A percentile compares a stretch with the other conserved stretches of the same genome.
Evolutionary conservation across 2,888 invertebrate genomes (phyloP).

Genomic region (Hypselothyrea guttata): DNA sequence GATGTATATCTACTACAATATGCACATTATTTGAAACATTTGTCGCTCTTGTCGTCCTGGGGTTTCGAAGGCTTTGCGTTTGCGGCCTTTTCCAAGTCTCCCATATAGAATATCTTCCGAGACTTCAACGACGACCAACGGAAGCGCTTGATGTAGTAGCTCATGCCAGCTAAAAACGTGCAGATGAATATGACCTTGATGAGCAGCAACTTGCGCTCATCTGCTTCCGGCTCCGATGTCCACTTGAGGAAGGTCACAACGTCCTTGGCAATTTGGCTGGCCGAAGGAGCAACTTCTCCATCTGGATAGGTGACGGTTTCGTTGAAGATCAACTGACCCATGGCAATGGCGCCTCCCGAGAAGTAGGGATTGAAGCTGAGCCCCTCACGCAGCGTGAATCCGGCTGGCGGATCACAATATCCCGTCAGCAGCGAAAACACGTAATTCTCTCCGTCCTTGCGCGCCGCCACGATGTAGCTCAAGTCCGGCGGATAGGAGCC

Average conservation of each 20-base stretch:
- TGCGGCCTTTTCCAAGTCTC: conserved; percentile 79
- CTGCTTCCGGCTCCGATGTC: conserved; percentile 95
- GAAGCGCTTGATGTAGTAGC: conserved; percentile 92
- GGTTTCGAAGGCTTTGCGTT: background rate
- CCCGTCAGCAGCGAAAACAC: conserved; percentile 97
- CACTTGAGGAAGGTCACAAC: conserved; percentile 95
- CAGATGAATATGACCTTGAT: conserved; percentile 89
- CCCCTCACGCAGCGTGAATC: conserved; percentile 92
- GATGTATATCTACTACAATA: too few relatives aligned
- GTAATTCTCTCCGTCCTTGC: conserved; percentile 98
- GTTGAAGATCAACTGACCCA: conserved; percentile 95
- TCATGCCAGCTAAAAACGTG: conserved; percentile 84
- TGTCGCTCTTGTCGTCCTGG: background rate
- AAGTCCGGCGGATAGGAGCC: conserved; percentile 98
- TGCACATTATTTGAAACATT: background rate
- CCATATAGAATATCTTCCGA: conserved; percentile 91
- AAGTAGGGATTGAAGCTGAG: conserved; percentile 99
- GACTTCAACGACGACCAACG: conserved; percentile 93
- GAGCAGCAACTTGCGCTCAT: conserved; percentile 90
- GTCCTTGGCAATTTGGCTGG: conserved; percentile 98
- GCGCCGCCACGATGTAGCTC: conserved; percentile 91
- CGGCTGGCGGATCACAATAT: conserved; percentile 97
- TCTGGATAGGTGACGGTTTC: conserved; percentile 86
- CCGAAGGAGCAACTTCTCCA: conserved; percentile 95
- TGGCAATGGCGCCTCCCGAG: conserved; percentile 96